Base-by-base conservation (phyloP, 2,113 vertebrate species). In the Bufo bufo region DNA sequence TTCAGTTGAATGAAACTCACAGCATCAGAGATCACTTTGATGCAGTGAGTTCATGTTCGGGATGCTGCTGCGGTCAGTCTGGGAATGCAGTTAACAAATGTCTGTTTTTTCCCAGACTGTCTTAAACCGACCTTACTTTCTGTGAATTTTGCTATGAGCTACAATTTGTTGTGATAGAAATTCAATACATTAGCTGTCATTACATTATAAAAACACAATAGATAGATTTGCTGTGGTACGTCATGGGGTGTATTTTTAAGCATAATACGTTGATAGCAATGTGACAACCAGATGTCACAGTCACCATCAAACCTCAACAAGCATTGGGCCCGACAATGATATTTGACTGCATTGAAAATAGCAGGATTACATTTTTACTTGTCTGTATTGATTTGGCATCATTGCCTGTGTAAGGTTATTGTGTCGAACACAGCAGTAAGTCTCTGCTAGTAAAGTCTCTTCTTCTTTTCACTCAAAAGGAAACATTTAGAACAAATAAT, bases 321-420 rank as follows among this genome's bases (percentile, higher is more conserved):
- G 33, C 16, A 11, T 33, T 17, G 33, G 23, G 69, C 33, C 69
- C 6, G 33, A 72, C 69, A 45, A 72, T 45, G 69, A 72, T 16
- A 45, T 72, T 16, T 72, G 33, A 16, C 33, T 16, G 69, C 33
- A 72, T 45, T 45, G 69, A 72, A 72, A 72, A 72, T 72, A 72
- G 69, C 33, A 66, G 69, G 69, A 72, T 72, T 72, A 43, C 69
- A 45, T 72, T 72, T 72, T 72, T 72, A 72, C 69, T 72, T 72
- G 69, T 33, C 69, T 45, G 69, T 72, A 72, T 72, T 72, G 69
- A 72, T 72, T 45, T 45, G 69, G 69, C 45, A 5, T 45, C 69
- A 45, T 16, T 6, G 69, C 69, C 69, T 14, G 33, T 43, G 33
- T 45, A 45, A 14, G 33, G 69, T 45, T 43, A 72, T 45, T 43